phyloP scores from a whole-genome alignment of 2,113 vertebrate species.

The Noturus placidus region DNA sequence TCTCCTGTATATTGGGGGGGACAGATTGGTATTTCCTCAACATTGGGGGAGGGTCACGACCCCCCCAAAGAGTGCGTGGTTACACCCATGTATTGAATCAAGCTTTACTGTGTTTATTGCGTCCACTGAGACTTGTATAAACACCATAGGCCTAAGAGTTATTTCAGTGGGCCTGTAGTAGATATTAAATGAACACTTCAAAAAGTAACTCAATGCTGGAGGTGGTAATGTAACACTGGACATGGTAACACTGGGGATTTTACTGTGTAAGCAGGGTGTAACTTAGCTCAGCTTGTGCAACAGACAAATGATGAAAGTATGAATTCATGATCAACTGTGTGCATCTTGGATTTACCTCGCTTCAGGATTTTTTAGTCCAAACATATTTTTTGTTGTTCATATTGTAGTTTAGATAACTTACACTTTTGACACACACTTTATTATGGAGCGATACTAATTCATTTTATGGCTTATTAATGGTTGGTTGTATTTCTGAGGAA shows the following conservation, averaged over 20 bases:
- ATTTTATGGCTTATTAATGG: not conserved
- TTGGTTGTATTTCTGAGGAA: not conserved
- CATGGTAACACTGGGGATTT: not conserved
- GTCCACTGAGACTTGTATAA: not conserved
- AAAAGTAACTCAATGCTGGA: not conserved
- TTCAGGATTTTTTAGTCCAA: not conserved
- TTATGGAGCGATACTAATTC: not conserved
- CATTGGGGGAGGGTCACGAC: too few species aligned
- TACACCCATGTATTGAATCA: not conserved
- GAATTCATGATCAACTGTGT: not conserved
- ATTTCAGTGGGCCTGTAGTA: not conserved
- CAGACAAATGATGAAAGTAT: constrained; percentile 17
- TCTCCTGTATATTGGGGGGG: too few species aligned
- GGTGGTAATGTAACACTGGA: not conserved
- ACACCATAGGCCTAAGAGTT: not conserved
- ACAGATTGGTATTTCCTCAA: too few species aligned
- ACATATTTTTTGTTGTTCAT: constrained; percentile 15
- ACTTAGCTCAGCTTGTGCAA: not conserved
- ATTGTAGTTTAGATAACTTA: constrained; percentile 7
- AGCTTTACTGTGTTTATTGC: not conserved
- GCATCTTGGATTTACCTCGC: not conserved
- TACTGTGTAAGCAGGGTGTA: not conserved
- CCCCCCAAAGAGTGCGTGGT: too few species aligned
- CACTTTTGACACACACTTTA: not conserved
- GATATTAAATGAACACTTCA: not conserved